phyloP scores from a whole-genome alignment of 2,113 vertebrate genomes.

The Tympanuchus pallidicinctus region DNA sequence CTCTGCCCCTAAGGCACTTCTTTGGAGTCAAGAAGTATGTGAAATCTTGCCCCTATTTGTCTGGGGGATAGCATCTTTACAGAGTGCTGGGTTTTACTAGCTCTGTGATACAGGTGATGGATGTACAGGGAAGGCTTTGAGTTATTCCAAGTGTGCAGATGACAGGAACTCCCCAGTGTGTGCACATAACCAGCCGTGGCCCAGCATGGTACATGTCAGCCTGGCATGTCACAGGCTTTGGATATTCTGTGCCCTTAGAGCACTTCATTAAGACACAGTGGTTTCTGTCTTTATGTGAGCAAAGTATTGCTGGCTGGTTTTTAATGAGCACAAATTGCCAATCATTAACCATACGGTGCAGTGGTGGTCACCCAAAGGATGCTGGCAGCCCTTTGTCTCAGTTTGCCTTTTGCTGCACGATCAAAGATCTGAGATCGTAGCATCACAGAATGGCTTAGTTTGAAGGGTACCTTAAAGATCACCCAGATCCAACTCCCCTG shows the following conservation, averaged over 20 bases:
- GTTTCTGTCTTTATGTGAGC: not conserved
- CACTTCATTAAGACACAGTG: not conserved
- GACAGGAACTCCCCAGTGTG: not conserved
- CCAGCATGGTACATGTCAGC: not conserved
- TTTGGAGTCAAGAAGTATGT: not conserved
- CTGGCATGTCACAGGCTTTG: accelerated
- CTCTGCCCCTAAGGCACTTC: not conserved
- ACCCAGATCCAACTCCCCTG: no score
- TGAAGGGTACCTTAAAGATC: no score
- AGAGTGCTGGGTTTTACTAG: not conserved
- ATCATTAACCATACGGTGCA: not conserved
- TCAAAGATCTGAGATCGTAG: not conserved
- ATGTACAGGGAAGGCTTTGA: not conserved
- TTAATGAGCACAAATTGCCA: not conserved
- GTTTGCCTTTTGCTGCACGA: not conserved
- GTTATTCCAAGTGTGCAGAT: not conserved
- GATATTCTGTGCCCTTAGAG: not conserved
- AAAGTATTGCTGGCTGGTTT: not conserved
- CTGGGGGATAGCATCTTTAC: not conserved
- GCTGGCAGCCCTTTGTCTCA: not conserved
- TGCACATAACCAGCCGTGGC: not conserved
- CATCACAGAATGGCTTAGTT: no score
- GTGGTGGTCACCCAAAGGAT: not conserved
- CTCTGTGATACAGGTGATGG: not conserved
- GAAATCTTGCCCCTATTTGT: not conserved